Conservation (phyloP, 2,113 vertebrate genomes). For the Channa argus region DNA sequence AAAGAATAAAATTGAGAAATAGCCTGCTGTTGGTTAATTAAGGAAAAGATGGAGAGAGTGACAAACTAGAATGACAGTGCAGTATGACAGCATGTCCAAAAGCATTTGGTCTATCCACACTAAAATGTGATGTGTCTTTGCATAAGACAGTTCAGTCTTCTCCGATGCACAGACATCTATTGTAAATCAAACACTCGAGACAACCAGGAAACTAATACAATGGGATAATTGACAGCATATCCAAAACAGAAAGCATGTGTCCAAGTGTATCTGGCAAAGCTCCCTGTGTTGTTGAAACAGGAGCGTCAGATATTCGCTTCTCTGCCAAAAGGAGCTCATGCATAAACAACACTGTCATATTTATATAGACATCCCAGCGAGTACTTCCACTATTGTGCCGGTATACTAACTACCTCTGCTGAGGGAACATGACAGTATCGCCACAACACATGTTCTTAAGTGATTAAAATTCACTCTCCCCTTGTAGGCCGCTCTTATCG, state of each 20-base stretch:
- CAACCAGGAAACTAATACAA: slow-evolving; percentile 43
- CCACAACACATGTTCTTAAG: slow-evolving; percentile 75
- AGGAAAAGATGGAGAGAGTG: slow-evolving; percentile 10
- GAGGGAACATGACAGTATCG: slow-evolving; percentile 77
- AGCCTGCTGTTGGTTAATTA: slow-evolving; percentile 24
- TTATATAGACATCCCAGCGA: slow-evolving; percentile 69
- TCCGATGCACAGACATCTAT: neutral
- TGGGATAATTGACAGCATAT: slow-evolving; percentile 56
- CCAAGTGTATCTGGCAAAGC: slow-evolving; percentile 52
- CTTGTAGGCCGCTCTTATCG: slow-evolving; percentile 68
- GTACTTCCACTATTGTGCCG: slow-evolving; percentile 62
- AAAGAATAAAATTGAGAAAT: slow-evolving; percentile 4
- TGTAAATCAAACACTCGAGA: slow-evolving; percentile 32
- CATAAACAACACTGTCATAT: slow-evolving; percentile 79
- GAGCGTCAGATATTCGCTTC: slow-evolving; percentile 50
- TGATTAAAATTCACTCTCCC: slow-evolving; percentile 73
- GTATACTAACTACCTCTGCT: slow-evolving; percentile 74
- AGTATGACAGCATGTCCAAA: slow-evolving; percentile 31
- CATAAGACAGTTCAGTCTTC: slow-evolving; percentile 18
- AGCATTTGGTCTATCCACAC: slow-evolving; percentile 3
- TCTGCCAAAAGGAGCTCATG: slow-evolving; percentile 73
- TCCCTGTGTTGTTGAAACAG: slow-evolving; percentile 48
- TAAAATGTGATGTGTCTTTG: slow-evolving; percentile 18
- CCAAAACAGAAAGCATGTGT: slow-evolving; percentile 22
- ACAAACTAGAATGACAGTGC: neutral